Evolutionary conservation across 2,888 invertebrate genomes (phyloP), one percentile per base, ranked within the genome.

Genomic region (Pharmacophagus antenor): DNA sequence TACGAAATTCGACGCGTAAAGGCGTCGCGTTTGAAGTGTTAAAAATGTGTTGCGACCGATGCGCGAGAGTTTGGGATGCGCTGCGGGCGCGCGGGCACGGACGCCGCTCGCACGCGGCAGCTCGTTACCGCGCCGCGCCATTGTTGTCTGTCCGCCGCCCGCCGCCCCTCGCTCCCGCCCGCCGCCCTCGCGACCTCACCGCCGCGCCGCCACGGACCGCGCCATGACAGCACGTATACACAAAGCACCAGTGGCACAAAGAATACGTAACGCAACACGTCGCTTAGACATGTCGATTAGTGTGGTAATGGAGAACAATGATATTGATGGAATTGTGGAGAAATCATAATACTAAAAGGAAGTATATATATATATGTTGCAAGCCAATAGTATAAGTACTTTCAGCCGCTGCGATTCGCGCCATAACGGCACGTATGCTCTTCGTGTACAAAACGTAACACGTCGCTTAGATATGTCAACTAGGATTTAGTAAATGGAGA

Each of bases 71-170:
- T 52, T 55, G 59, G 18, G 62, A n/a, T n/a, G 25, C 56, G 44
- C 21, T 53, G 56, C 21, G 8, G 23, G 10, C 12, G 21, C 53
- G 18, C 53, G 23, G 42, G 62, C 62, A 48, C 56, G 51, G 60
- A 62, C 67, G 61, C 31, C 12, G 31, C 51, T 56, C 50, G 59
- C 59, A 59, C 63, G 60, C 62, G 54, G 41, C 27, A 48, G 58
- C 59, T 59, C 49, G 59, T 59, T 59, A 59, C 54, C 41, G 54
- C 50, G 18, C 54, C 4, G 48, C 54, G 54, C 59, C 49, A 59
- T 59, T 59, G 59, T 59, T 59, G 59, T 59, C 59, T 59, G 54
- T 42, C 59, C 54, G 27, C 37, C 20, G 37, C 41, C 18, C 42
- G 23, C 17, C 31, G 31, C 51, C 17, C 42, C 23, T 22, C 21